These are phyloP conservation scores for Echeneis naucrates DNA, from an alignment of 2,797 vertebrate species.

Conservation along the genomic window DNA sequence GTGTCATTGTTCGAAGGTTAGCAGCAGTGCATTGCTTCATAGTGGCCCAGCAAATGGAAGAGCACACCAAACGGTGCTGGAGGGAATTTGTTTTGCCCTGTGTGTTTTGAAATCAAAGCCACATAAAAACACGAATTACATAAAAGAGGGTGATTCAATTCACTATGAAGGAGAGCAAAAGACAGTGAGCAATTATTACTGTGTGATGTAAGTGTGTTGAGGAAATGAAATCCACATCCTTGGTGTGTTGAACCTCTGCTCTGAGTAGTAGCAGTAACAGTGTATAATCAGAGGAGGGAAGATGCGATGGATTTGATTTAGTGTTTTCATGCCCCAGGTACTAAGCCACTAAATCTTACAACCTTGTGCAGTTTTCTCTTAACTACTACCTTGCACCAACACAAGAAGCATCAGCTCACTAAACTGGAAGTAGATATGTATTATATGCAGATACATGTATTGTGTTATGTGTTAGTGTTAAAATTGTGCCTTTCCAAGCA, in stretches of 20 bases:
- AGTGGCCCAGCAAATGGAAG: constrained; percentile 38
- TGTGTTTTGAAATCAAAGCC: constrained; percentile 18
- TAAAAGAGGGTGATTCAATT: not conserved
- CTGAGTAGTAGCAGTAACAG: not conserved
- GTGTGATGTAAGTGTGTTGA: not conserved
- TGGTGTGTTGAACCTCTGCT: not conserved
- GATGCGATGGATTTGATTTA: constrained; percentile 7
- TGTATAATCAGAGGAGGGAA: not conserved
- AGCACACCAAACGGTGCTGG: constrained; percentile 9
- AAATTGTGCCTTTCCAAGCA: not conserved
- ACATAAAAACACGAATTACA: not conserved
- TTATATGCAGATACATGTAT: not conserved
- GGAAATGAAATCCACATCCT: not conserved
- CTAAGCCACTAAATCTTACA: not conserved
- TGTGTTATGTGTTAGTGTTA: not conserved
- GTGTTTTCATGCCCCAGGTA: not conserved
- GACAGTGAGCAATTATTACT: not conserved
- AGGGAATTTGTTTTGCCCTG: constrained; percentile 16
- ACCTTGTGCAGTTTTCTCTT: constrained; percentile 7
- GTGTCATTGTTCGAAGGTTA: constrained; percentile 73
- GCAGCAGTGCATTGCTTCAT: constrained; percentile 19
- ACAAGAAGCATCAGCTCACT: not conserved
- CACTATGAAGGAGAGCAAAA: not conserved
- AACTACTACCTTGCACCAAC: not conserved
- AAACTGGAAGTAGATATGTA: not conserved